Evolutionary conservation across 2,113 vertebrate species (phyloP).

Genomic region (Desmodus rotundus): DNA sequence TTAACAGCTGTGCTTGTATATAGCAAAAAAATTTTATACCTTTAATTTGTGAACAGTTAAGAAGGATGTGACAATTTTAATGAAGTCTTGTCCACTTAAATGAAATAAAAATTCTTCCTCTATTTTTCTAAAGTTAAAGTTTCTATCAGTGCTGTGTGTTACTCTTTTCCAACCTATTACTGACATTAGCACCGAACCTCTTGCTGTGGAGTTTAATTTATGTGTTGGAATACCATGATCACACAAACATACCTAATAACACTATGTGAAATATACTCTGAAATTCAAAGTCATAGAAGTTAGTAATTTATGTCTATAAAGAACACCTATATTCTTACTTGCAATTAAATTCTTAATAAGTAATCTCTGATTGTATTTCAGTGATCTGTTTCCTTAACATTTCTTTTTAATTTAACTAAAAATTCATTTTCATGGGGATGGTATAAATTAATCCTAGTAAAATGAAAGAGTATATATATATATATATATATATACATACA

Average conservation of each 20-base stretch:
- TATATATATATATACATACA: too few relatives aligned
- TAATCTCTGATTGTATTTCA: not conserved
- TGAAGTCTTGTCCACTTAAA: conserved; percentile 13
- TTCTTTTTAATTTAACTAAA: conserved; percentile 13
- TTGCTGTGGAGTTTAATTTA: not conserved
- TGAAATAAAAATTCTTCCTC: conserved; percentile 3
- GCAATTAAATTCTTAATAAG: not conserved
- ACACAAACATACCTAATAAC: not conserved
- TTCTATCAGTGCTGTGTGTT: not conserved
- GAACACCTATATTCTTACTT: not conserved
- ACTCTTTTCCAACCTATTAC: not conserved
- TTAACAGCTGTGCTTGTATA: conserved; percentile 40
- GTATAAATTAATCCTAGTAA: not conserved
- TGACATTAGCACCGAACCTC: not conserved
- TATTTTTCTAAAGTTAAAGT: conserved; percentile 39
- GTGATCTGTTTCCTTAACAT: not conserved
- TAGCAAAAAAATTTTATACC: conserved; percentile 24
- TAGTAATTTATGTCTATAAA: not conserved
- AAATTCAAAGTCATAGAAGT: not conserved
- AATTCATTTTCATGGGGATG: not conserved
- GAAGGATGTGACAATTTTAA: conserved; percentile 51
- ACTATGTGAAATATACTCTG: not conserved
- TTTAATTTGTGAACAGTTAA: conserved; percentile 32
- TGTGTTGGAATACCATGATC: not conserved
- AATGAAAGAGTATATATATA: not conserved